Percentiles rank a stretch among this genome's conserved stretches.
Conservation (phyloP, 2,888 invertebrate species). For the Apodemia duryi region DNA sequence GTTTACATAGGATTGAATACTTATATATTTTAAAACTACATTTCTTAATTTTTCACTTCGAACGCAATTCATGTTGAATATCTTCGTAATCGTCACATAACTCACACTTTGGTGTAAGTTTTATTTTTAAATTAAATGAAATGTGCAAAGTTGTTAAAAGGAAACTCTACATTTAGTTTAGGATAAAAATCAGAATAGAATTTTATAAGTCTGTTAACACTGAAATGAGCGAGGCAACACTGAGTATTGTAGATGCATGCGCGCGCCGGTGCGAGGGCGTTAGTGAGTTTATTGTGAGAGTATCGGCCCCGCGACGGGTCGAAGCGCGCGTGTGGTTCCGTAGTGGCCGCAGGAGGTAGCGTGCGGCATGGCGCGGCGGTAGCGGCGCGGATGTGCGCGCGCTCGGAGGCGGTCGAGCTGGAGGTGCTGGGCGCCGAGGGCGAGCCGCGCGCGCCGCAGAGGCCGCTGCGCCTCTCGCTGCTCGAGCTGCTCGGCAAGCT, state of each 20-base stretch:
- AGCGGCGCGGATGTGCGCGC: conserved; percentile 88
- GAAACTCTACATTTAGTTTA: too few species aligned
- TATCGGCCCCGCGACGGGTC: conserved; percentile 46
- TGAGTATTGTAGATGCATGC: conserved; percentile 31
- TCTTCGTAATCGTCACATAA: too few species aligned
- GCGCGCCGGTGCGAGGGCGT: conserved; percentile 38
- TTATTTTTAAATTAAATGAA: too few species aligned
- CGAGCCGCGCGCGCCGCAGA: conserved; percentile 84
- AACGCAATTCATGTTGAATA: too few species aligned
- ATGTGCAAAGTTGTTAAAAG: too few species aligned
- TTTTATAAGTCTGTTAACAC: conserved; percentile 30
- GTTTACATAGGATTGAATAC: too few species aligned
- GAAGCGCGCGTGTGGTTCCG: conserved; percentile 43
- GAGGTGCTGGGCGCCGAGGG: conserved; percentile 89
- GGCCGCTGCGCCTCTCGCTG: conserved; percentile 84
- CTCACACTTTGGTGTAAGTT: too few species aligned
- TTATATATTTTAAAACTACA: too few species aligned
- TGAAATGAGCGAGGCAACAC: conserved; percentile 43
- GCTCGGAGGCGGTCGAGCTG: conserved; percentile 88
- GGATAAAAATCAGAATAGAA: background rate
- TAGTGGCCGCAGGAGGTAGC: conserved; percentile 71
- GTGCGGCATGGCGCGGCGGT: conserved; percentile 85
- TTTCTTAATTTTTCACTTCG: too few species aligned
- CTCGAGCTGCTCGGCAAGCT: conserved; percentile 82
- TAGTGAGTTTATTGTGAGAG: conserved; percentile 33